phyloP scores from a whole-genome alignment of 1,140 invertebrate species.

The Drosophila subpulchrella region DNA sequence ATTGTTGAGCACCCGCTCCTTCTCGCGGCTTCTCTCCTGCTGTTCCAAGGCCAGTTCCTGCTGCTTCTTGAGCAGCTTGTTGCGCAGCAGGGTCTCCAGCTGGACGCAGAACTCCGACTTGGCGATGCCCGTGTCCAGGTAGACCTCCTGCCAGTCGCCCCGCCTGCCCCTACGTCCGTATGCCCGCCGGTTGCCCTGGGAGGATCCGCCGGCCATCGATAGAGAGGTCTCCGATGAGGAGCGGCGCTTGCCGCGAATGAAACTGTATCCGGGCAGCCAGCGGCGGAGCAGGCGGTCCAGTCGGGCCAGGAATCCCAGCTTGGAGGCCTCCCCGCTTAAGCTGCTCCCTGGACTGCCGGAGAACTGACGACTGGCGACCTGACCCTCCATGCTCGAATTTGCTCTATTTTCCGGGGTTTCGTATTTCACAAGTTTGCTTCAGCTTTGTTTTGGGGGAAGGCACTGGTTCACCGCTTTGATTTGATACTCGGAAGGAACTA shows the following conservation, averaged over 20 bases:
- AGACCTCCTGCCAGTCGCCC: slow-evolving; percentile 26
- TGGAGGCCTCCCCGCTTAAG: neutral
- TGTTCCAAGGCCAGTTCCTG: neutral
- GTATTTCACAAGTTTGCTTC: neutral
- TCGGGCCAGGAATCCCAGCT: slow-evolving; percentile 15
- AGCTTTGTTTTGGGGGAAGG: neutral
- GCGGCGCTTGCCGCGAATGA: slow-evolving; percentile 26
- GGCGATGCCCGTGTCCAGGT: slow-evolving; percentile 52
- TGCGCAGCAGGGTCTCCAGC: slow-evolving; percentile 46
- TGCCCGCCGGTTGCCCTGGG: neutral
- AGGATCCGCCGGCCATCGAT: neutral
- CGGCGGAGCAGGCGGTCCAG: slow-evolving; percentile 52
- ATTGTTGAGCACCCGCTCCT: neutral
- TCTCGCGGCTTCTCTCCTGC: neutral
- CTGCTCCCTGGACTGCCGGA: neutral
- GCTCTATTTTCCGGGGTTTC: neutral
- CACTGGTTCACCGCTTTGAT: neutral
- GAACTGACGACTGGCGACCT: neutral
- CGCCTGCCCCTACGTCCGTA: neutral
- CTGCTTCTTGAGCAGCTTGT: slow-evolving; percentile 38
- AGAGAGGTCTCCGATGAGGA: neutral
- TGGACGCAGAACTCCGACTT: slow-evolving; percentile 60
- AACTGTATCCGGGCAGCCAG: slow-evolving; percentile 58
- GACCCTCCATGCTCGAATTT: neutral
- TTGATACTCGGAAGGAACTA: neutral